Evolutionary conservation across 2,113 vertebrate genomes (phyloP).

Genomic region (Lanius ludovicianus): DNA sequence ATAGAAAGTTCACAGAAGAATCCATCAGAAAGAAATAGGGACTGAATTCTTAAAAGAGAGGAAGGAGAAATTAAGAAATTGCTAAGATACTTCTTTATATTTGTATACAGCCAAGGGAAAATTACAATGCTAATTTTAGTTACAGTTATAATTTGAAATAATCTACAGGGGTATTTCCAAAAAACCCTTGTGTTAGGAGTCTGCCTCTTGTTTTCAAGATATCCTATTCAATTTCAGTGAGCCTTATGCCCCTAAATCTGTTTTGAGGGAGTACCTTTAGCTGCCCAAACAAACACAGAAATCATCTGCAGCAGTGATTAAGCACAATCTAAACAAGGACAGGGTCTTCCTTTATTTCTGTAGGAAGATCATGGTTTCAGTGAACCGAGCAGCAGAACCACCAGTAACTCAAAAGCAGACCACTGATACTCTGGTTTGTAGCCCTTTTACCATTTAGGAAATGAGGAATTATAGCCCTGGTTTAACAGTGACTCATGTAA

Average conservation of each 20-base stretch:
- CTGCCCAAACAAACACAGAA: background rate
- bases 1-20: background rate
- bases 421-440: background rate
- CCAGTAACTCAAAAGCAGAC: background rate
- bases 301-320: background rate
- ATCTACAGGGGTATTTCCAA: background rate
- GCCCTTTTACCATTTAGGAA: background rate
- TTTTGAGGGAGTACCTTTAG: background rate
- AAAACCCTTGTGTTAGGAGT: accelerated
- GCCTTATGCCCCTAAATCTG: background rate
- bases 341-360: background rate
- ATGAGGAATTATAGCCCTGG: background rate
- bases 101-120: background rate
- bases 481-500: background rate
- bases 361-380: background rate
- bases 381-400: background rate
- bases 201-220: background rate
- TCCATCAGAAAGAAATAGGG: background rate
- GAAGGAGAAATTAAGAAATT: background rate
- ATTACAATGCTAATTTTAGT: background rate
- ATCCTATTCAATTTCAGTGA: background rate
- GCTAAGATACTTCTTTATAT: background rate
- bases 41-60: background rate
- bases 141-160: background rate
- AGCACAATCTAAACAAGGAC: background rate